Evolutionary conservation across 1,140 invertebrate genomes (phyloP), one percentile per base, ranked within the genome.

Genomic region (Cryptotermes secundus): DNA sequence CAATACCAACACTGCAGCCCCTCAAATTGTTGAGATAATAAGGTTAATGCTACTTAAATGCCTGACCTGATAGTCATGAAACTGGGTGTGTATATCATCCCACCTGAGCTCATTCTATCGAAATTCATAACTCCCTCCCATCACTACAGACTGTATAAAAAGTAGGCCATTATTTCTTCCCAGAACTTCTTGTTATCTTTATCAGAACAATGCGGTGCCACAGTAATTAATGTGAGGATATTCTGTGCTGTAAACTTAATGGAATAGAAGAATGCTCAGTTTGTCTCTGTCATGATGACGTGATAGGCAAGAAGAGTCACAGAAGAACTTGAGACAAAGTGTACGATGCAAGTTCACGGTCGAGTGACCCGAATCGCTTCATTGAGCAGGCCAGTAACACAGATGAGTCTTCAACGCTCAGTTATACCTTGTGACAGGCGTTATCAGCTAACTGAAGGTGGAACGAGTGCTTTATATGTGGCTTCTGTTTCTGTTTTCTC

Each of bases 361-460:
- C 59, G 7, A 31, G 59, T 31, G 7, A 72, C 59, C 31, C 31
- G 26, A 72, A n/a, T 2, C 59, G n/a, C 59, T 9, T 72, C 26
- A n/a, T 26, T 72, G 59, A 72, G 31, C n/a, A 31, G n/a, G 59
- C 7, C 31, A n/a, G 26, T 72, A 72, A 12, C n/a, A n/a, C 7
- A 72, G 26, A n/a, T n/a, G 19, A 49, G 16, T 22, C n/a, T n/a
- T 31, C n/a, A 72, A n/a, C 14, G 59, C 9, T 72, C 59, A 65
- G 59, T 72, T n/a, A 31, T 72, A 31, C n/a, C 31, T 31, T 72
- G 59, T 72, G 59, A 72, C 59, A 72, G 26, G 26, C 59, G 59
- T 72, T 72, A 72, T 72, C 59, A 16, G 59, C 59, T 72, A 72
- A 72, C 59, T 72, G 59, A n/a, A 72, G 59, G 59, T 72, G 59